Percentiles rank a stretch among this genome's conserved stretches.
Conservation (phyloP, 2,888 invertebrate species). For the Sarcophaga caerulescens region DNA sequence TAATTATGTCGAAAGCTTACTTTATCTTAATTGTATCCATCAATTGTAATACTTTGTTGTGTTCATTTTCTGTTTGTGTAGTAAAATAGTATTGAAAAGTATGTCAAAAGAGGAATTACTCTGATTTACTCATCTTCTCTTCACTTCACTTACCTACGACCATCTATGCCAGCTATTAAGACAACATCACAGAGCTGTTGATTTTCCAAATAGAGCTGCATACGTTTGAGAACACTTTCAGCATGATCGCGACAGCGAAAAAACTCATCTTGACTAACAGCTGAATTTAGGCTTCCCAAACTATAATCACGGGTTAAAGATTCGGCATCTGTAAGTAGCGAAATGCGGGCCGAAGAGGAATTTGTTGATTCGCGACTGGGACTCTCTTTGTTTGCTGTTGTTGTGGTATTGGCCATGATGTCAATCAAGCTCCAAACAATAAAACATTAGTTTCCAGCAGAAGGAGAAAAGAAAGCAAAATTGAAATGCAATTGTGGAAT, state of each 20-base stretch:
- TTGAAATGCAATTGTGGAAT: background rate
- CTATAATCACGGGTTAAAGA: constrained; percentile 86
- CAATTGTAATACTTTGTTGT: background rate
- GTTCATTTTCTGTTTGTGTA: background rate
- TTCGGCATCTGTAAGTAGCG: constrained; percentile 77
- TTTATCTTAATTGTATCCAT: too few relatives aligned
- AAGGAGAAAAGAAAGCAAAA: background rate
- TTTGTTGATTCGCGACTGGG: constrained; percentile 80
- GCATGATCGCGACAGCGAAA: constrained; percentile 91
- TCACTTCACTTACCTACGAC: constrained; percentile 82
- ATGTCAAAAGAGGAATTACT: too few relatives aligned
- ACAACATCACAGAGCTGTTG: constrained; percentile 94
- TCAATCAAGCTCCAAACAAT: constrained; percentile 40
- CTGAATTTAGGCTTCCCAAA: constrained; percentile 85
- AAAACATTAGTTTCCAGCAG: constrained; percentile 50
- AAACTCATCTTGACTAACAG: constrained; percentile 89
- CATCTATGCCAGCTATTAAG: constrained; percentile 88
- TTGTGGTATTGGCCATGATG: constrained; percentile 65
- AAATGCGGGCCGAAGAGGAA: constrained; percentile 79
- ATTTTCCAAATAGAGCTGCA: constrained; percentile 90
- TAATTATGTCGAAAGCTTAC: too few relatives aligned
- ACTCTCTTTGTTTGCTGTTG: constrained; percentile 78
- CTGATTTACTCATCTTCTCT: background rate
- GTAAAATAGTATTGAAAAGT: background rate
- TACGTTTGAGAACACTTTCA: constrained; percentile 89